Base-by-base conservation (phyloP, 2,888 invertebrate genomes). In the Eupithecia subfuscata region DNA sequence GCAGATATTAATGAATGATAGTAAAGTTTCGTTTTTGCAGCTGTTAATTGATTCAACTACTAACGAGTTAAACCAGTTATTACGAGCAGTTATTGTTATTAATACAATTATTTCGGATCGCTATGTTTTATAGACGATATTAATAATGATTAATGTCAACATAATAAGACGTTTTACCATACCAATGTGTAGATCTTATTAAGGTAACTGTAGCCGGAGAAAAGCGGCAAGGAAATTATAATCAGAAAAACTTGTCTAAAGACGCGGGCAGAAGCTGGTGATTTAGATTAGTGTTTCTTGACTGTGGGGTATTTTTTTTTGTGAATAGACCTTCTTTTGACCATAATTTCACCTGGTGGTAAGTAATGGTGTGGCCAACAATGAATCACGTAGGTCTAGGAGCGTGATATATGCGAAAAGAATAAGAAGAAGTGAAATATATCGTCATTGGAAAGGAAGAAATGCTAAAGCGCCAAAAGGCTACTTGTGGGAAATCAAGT, bases 21-120 rank as follows among this genome's bases (percentile, higher is more conserved):
- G 60, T 60, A 25, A 25, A 22, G 56, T 22, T 56, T 6, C 4
- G 12, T 60, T 56, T 60, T 25, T 60, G 9, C 22, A 12, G n/a
- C 6, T 3, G 34, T 22, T 69, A 72, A 72, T 75, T 75, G 52
- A 72, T 56, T 14, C 48, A n/a, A 69, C 43, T 72, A 72, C 75
- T 34, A 75, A 72, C 75, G 43, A 69, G 71, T 69, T 37, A 68
- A 71, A 69, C 60, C 16, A 64, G 69, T 64, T n/a, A 70, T 60
- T n/a, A 34, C 34, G 34, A 34, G 16, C 6, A 64, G 30, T 64
- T 64, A 67, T 74, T 40, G 25, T 60, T 64, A 48, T 74, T 70
- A 70, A 74, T 74, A 40, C 64, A 70, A 74, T 74, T 73, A 63
- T 73, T 45, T 70, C 43, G 2, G 25, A 60, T 56, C 43, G 12